Evolutionary conservation across 2,113 vertebrate species (phyloP).

Genomic region (Cyprinodon variegatus): DNA sequence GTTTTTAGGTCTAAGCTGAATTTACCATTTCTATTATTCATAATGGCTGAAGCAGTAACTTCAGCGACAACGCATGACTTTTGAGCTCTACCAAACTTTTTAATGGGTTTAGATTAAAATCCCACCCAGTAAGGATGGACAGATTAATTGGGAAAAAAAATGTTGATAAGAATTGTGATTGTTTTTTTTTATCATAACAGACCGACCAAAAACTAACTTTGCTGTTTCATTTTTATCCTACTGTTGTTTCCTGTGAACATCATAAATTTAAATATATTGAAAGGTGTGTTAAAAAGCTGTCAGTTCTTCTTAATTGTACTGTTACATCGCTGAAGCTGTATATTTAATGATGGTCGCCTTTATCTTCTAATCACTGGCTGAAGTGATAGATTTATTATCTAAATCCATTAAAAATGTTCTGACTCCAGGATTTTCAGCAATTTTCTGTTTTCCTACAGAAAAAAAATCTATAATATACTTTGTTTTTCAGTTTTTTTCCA

Average conservation of each 20-base stretch:
- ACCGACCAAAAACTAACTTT: background rate
- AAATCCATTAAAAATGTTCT: too few species aligned
- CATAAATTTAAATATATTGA: background rate
- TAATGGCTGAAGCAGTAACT: background rate
- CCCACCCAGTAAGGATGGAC: background rate
- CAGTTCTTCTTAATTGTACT: too few species aligned
- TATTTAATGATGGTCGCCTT: too few species aligned
- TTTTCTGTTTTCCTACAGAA: too few species aligned
- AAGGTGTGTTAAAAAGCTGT: too few species aligned
- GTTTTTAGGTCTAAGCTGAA: background rate
- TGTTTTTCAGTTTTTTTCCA: too few species aligned
- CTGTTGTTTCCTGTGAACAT: background rate
- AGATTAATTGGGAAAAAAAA: background rate
- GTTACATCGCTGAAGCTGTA: too few species aligned
- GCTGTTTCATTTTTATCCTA: background rate
- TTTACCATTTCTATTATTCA: background rate
- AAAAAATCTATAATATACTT: too few species aligned
- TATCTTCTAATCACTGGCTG: too few species aligned
- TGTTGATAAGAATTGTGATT: background rate
- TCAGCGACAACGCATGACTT: background rate
- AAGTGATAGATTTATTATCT: too few species aligned
- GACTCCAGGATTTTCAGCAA: too few species aligned
- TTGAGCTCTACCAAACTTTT: background rate
- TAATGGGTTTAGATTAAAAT: too few species aligned
- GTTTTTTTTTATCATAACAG: background rate